Evolutionary conservation across 2,888 invertebrate genomes (phyloP).

Genomic region (Timema cristinae): DNA sequence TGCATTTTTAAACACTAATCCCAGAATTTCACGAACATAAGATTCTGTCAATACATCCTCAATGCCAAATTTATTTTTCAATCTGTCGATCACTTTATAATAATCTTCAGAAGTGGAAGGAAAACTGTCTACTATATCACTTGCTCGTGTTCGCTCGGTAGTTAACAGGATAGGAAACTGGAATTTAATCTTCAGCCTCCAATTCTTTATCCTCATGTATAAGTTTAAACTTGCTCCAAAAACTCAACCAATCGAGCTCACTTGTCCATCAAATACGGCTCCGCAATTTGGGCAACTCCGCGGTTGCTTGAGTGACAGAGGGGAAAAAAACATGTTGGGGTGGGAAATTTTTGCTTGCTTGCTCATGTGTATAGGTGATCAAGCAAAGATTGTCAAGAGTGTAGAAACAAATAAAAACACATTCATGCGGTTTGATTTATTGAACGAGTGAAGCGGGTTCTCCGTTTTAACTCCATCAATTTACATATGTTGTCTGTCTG

Average conservation of each 20-base stretch:
- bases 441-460: too few relatives aligned
- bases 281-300: too few relatives aligned
- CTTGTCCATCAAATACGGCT: too few relatives aligned
- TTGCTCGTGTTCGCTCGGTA: neutral
- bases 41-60: conserved; percentile 2
- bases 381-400: too few relatives aligned
- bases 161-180: neutral
- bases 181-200: neutral
- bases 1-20: neutral
- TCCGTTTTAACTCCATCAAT: too few relatives aligned
- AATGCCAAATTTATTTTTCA: neutral
- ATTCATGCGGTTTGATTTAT: too few relatives aligned
- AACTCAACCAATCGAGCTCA: neutral
- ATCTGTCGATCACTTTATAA: neutral
- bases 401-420: too few relatives aligned
- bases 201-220: neutral
- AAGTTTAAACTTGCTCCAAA: neutral
- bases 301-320: too few relatives aligned
- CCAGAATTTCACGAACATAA: neutral
- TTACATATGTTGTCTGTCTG: too few relatives aligned
- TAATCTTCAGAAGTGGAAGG: neutral
- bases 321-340: too few relatives aligned
- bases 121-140: neutral
- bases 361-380: too few relatives aligned
- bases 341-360: too few relatives aligned